Evolutionary conservation across 2,888 invertebrate genomes (phyloP).

Genomic region (Oligia fasciuncula): DNA sequence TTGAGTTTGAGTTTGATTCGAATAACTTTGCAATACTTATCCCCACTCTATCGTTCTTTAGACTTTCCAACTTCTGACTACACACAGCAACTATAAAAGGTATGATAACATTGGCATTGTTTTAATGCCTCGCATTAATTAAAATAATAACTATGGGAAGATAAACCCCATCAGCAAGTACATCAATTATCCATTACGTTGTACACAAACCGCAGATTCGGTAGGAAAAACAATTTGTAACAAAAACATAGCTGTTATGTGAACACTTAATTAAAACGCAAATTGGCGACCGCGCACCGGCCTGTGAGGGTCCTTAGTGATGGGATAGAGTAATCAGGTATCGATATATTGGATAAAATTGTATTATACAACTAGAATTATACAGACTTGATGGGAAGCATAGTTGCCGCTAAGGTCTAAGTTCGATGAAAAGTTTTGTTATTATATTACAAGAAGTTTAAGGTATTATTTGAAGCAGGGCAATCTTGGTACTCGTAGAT

Average conservation of each 20-base stretch:
- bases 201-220: constrained; percentile 68
- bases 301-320: constrained; percentile 66
- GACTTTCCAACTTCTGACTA: neutral
- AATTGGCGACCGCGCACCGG: constrained; percentile 82
- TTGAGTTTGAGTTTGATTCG: too few species aligned
- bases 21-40: too few species aligned
- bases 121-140: constrained; percentile 1
- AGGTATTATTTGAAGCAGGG: neutral
- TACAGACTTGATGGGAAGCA: neutral
- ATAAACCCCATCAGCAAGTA: constrained; percentile 37
- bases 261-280: constrained; percentile 88
- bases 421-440: neutral
- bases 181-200: constrained; percentile 55
- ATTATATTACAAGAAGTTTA: neutral
- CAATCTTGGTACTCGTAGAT: neutral
- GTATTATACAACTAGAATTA: neutral
- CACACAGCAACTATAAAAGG: neutral
- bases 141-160: constrained; percentile 7
- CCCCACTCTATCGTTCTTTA: neutral
- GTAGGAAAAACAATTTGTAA: constrained; percentile 83
- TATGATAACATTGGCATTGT: neutral
- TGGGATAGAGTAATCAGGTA: constrained; percentile 46
- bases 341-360: constrained; percentile 28
- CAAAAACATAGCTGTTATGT: constrained; percentile 85
- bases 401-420: neutral